Base-by-base conservation (phyloP, 2,113 vertebrate species). In the Neogobius melanostomus region DNA sequence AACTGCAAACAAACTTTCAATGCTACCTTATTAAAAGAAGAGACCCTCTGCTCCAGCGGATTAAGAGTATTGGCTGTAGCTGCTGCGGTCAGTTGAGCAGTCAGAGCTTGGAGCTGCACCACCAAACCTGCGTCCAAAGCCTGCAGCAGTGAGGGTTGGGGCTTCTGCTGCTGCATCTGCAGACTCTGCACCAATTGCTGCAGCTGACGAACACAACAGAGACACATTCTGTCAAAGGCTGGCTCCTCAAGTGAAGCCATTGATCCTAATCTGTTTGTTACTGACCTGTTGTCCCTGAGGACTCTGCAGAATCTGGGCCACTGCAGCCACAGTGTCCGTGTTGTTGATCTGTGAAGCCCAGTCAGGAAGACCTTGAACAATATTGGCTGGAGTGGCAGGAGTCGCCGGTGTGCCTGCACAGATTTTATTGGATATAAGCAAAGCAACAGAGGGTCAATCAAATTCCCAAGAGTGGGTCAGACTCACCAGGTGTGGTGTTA, bases 81-180 rank as follows among this genome's bases (percentile, higher is more conserved):
- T 2, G 98, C 97, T 1, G 98, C 98, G 4, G 98, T 99, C 36
- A 99, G 97, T 28, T 99, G 98, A 57, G 98, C 98, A 0, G 98
- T 99, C 48, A 99, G 93, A 3, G 98, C 98, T 90, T 99, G 98
- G 36, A 99, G 86, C 82, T 99, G 98, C 60, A 99, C 98, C 0
- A 99, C 97, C 0, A 99, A 94, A 64, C 97, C 97, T 0, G 98
- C 97, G 63, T 99, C 98, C 81, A 99, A 86, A 8, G 97, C 96
- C 87, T 99, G 98, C 66, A 99, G 94, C 53, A 99, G 91, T 0
- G 97, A 99, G 0, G 97, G 97, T 68, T 99, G 98, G 5, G 97
- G 97, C 86, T 99, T 99, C 91, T 99, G 98, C 83, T 99, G 97
- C 75, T 99, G 98, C 82, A 99, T 93, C 89, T 99, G 98, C 63